A percentile compares a stretch with the other conserved stretches of the same genome.
These are phyloP conservation scores for Hypotaenidia philippensis DNA, from an alignment of 2,797 vertebrate genomes.

Conservation along the genomic window DNA sequence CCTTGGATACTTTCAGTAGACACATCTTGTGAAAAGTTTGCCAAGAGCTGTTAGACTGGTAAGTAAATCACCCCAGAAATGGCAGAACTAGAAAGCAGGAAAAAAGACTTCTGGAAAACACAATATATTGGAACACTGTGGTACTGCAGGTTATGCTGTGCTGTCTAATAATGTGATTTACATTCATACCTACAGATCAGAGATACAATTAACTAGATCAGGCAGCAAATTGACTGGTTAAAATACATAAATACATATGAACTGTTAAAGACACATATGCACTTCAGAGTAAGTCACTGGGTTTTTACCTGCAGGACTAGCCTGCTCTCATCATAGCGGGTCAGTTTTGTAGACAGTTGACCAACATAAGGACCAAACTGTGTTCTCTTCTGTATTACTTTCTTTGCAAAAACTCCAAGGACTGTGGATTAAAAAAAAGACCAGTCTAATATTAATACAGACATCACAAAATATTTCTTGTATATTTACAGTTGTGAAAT, in stretches of 20 bases:
- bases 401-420: slow-evolving; percentile 75
- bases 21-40: background rate
- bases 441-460: background rate
- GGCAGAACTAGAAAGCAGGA: background rate
- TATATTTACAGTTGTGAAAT: background rate
- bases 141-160: background rate
- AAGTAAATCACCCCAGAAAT: background rate
- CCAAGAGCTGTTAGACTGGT: background rate
- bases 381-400: slow-evolving; percentile 73
- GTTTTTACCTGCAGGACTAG: slow-evolving; percentile 72
- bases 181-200: background rate
- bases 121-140: background rate
- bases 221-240: background rate
- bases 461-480: background rate
- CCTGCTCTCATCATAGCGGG: slow-evolving; percentile 68
- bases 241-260: background rate
- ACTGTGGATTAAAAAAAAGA: slow-evolving; percentile 47
- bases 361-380: slow-evolving; percentile 76
- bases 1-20: background rate
- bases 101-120: background rate
- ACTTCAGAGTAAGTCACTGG: background rate
- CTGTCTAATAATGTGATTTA: background rate
- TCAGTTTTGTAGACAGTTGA: slow-evolving; percentile 68
- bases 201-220: background rate
- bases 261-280: background rate